Base-by-base conservation (phyloP, 2,113 vertebrate species). In the Bombycilla garrulus region DNA sequence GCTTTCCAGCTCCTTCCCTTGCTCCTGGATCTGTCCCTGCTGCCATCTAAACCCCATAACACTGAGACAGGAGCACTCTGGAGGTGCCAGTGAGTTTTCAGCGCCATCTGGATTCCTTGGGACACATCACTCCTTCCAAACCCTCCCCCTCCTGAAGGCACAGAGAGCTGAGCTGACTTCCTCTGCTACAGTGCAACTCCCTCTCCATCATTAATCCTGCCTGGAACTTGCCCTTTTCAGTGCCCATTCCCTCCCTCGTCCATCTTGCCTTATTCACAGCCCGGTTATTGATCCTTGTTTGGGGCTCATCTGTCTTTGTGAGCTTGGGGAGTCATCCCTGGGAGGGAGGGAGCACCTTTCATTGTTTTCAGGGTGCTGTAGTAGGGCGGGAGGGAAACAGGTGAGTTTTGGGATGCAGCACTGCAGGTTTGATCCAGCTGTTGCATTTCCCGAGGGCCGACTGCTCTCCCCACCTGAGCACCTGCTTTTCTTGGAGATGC, bases 151-250 rank as follows among this genome's bases (percentile, higher is more conserved):
- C 35, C 84, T 26, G 38, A 57, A 53, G 33, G 26, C 35, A 38
- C 9, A 17, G 62, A 45, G 78, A 69, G 48, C 74, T 62, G 73
- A 66, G 47, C 76, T 45, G 35, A 13, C n/a, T 86, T 83, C 58
- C 71, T 67, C 69, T 86, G 81, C 77, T 69, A 22, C 33, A 4
- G 50, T 51, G 28, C 45, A 56, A 15, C 26, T 18, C 13, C 8
- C 38, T 64, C 66, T 76, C 45, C 53, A 65, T 93, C 90, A 95
- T 93, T 50, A 92, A 44, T 83, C 73, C 76, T 95, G 69, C 35
- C 70, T 67, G 60, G 67, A 81, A 76, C 62, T 87, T 97, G 95
- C 93, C 86, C 96, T 96, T 97, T 97, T 97, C 96, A 96, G 60
- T 66, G 80, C 93, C 83, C 66, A 87, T 97, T 96, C 95, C 62